These are phyloP conservation scores for Achlya flavicornis DNA, from an alignment of 2,888 invertebrate species.

Conservation along the genomic window DNA sequence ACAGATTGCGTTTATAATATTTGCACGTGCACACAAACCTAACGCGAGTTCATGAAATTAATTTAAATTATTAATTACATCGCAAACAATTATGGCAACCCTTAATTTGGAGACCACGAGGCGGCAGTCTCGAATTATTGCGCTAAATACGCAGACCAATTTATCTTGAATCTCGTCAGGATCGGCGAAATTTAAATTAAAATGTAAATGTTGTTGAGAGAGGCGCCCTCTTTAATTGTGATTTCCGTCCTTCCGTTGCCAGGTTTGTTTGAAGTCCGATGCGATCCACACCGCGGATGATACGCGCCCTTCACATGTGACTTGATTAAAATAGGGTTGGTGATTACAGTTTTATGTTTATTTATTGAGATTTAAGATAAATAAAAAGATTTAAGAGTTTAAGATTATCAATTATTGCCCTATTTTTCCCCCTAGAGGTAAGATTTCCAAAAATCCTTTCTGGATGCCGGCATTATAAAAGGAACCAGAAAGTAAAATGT, in stretches of 20 bases:
- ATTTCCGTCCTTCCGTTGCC: conserved; percentile 64
- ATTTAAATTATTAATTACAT: conserved; percentile 76
- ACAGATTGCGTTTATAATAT: conserved; percentile 34
- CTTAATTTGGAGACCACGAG: conserved; percentile 68
- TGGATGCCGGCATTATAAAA: too few species aligned
- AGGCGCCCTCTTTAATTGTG: conserved; percentile 75
- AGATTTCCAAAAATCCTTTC: too few species aligned
- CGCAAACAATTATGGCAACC: conserved; percentile 73
- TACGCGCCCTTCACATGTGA: conserved; percentile 27
- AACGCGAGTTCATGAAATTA: conserved; percentile 56
- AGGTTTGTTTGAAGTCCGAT: conserved; percentile 45
- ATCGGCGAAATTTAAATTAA: conserved; percentile 80
- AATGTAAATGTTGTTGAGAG: conserved; percentile 79
- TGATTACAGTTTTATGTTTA: background rate
- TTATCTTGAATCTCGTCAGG: conserved; percentile 81
- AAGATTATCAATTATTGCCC: too few species aligned
- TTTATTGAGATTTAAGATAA: too few species aligned
- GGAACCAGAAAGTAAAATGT: too few species aligned
- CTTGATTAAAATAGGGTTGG: background rate
- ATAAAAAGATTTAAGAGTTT: too few species aligned
- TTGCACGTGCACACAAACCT: conserved; percentile 29
- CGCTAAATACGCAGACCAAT: conserved; percentile 77
- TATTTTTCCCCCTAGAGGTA: too few species aligned
- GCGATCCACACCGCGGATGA: conserved; percentile 43
- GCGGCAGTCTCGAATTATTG: conserved; percentile 72